phyloP scores from a whole-genome alignment of 2,888 invertebrate species.

The Caenorhabditis imperialis region DNA sequence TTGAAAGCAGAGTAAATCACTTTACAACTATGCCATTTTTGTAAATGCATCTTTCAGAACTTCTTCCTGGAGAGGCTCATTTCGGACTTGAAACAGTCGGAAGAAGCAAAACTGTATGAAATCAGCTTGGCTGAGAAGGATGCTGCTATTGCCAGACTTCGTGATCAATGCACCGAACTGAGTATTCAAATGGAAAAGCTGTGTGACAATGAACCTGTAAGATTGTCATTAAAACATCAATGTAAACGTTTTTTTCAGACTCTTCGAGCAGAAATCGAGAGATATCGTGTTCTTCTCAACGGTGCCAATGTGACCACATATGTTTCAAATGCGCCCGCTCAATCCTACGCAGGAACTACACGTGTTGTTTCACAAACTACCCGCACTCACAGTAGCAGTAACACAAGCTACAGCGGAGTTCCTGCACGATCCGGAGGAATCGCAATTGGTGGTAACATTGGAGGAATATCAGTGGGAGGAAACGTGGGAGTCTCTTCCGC shows the following conservation, averaged over 20 bases:
- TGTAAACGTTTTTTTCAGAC: conserved; percentile 29
- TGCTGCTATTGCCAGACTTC: conserved; percentile 29
- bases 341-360: conserved; percentile 4
- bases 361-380: conserved; percentile 24
- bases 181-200: conserved; percentile 49
- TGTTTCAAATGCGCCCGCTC: conserved; percentile 8
- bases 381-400: conserved; percentile 28
- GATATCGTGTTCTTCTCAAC: conserved; percentile 40
- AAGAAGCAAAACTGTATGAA: conserved; percentile 31
- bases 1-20: conserved; percentile 43
- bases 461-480: conserved; percentile 32
- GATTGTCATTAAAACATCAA: neutral
- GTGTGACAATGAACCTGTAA: conserved; percentile 49
- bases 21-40: neutral
- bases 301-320: conserved; percentile 52
- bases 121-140: conserved; percentile 41
- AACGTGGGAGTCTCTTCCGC: conserved; percentile 14
- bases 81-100: conserved; percentile 21
- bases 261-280: conserved; percentile 48
- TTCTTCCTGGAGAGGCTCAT: conserved; percentile 34
- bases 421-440: conserved; percentile 19
- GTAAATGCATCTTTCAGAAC: conserved; percentile 29
- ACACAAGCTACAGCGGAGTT: conserved; percentile 22
- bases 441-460: conserved; percentile 33
- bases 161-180: conserved; percentile 51